Conservation (phyloP, 2,113 vertebrate species). For the Pangasianodon gigas region DNA sequence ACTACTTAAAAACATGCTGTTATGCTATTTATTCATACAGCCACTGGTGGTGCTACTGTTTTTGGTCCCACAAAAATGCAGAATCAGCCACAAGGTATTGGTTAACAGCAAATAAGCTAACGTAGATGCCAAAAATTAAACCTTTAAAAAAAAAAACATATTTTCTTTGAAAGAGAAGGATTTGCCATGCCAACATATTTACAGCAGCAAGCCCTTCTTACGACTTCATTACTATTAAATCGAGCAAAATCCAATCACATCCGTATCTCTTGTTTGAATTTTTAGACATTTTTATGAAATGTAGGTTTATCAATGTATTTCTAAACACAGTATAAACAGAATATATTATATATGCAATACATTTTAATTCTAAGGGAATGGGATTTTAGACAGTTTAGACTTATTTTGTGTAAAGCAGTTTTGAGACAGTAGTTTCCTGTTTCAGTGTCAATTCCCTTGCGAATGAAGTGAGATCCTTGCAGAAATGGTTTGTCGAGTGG, state of each 20-base stretch:
- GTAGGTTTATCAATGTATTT: neutral
- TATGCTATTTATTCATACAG: neutral
- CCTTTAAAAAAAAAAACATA: too few species aligned
- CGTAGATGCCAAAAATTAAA: neutral
- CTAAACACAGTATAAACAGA: neutral
- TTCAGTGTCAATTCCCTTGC: slow-evolving; percentile 1
- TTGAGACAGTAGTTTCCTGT: neutral
- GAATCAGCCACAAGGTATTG: neutral
- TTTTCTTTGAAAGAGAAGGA: neutral
- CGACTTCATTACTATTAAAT: neutral
- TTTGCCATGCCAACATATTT: neutral
- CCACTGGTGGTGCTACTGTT: neutral
- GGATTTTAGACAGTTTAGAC: neutral
- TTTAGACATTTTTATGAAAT: neutral
- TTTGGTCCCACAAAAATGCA: neutral
- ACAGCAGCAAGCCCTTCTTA: neutral
- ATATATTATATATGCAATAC: neutral
- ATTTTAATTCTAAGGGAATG: neutral
- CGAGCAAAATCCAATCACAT: neutral
- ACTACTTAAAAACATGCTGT: neutral
- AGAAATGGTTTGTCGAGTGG: slow-evolving; percentile 18
- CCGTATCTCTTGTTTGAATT: neutral
- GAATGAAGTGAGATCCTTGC: neutral
- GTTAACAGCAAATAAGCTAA: neutral
- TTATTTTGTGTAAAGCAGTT: neutral